Percentiles rank a stretch among this genome's conserved stretches.
Evolutionary conservation across 2,797 vertebrate genomes (phyloP).

Genomic region (Hybognathus amarus): DNA sequence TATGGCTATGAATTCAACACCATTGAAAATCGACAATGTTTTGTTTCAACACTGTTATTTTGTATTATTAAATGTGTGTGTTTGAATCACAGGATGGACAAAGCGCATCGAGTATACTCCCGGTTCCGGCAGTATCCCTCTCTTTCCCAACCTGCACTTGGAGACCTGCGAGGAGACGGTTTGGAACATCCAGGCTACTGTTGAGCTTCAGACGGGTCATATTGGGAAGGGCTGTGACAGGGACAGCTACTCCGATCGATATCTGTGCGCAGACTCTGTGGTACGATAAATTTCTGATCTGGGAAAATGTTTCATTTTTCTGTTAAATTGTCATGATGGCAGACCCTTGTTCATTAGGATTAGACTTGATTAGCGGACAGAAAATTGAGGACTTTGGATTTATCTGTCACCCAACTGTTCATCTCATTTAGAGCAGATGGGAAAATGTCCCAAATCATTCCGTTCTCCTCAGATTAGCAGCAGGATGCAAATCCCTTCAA

Average conservation of each 20-base stretch:
- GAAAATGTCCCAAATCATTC: constrained; percentile 27
- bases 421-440: constrained; percentile 43
- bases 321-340: not conserved
- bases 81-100: constrained; percentile 85
- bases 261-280: constrained; percentile 94
- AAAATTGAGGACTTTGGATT: constrained; percentile 16
- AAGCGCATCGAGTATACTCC: constrained; percentile 96
- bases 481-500: constrained; percentile 29
- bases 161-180: constrained; percentile 96
- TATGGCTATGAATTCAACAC: not conserved
- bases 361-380: constrained; percentile 12
- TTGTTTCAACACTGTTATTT: not conserved
- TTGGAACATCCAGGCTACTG: constrained; percentile 96
- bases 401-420: constrained; percentile 36
- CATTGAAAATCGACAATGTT: not conserved
- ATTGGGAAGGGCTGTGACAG: constrained; percentile 98
- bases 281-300: constrained; percentile 70
- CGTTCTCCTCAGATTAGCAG: not conserved
- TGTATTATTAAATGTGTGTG: not conserved
- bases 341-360: constrained; percentile 9
- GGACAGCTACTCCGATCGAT: constrained; percentile 96
- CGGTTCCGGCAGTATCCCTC: constrained; percentile 88
- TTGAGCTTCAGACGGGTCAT: constrained; percentile 96
- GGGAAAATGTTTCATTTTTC: not conserved
- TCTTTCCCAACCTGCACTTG: constrained; percentile 93